phyloP scores from a whole-genome alignment of 2,888 invertebrate species.

The Germaria angustata region DNA sequence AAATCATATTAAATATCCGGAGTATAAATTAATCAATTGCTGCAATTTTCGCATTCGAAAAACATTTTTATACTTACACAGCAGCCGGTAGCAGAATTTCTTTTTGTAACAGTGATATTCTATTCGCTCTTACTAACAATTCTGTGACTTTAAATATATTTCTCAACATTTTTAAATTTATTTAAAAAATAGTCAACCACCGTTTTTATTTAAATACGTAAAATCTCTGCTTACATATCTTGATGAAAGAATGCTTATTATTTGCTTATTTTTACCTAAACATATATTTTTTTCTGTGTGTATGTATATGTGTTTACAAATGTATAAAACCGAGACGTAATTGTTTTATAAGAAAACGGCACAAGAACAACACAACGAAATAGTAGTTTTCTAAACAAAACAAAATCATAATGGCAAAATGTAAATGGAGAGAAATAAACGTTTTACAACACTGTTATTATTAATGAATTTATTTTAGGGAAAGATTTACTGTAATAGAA shows the following conservation, averaged over 20 bases:
- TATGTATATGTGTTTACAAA: neutral
- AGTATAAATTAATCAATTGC: neutral
- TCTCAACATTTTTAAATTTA: constrained; percentile 47
- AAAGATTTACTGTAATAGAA: no score
- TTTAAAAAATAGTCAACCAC: neutral
- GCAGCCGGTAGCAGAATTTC: neutral
- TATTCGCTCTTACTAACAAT: neutral
- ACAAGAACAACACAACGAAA: neutral
- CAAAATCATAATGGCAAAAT: neutral
- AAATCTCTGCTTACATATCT: constrained; percentile 36
- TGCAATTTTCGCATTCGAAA: neutral
- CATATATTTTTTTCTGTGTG: neutral
- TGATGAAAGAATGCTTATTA: neutral
- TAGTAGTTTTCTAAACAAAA: constrained; percentile 39
- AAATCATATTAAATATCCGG: no score
- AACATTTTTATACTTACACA: constrained; percentile 31
- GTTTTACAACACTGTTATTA: constrained; percentile 16
- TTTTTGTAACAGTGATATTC: constrained; percentile 9
- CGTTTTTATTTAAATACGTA: neutral
- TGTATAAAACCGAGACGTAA: constrained; percentile 51
- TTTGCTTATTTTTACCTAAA: constrained; percentile 3
- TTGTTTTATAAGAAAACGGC: constrained; percentile 17
- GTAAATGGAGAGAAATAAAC: neutral
- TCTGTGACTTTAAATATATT: neutral
- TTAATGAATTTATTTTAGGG: neutral